Base-by-base conservation (phyloP, 2,113 vertebrate genomes). In the Lophius piscatorius region DNA sequence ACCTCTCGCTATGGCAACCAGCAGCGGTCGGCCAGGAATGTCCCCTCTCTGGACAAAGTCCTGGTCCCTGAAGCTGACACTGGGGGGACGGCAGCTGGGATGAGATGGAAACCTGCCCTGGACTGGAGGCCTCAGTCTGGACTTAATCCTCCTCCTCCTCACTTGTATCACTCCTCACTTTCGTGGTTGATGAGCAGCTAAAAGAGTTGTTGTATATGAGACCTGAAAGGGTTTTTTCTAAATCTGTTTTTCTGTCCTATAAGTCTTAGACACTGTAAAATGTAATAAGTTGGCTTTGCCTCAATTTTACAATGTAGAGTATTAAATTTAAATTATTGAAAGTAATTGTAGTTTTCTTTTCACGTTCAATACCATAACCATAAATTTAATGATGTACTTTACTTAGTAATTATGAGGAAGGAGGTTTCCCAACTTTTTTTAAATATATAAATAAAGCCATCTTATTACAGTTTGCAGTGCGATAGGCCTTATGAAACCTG, bases 1-100 rank as follows among this genome's bases (percentile, higher is more conserved):
- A 90, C 90, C 89, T 91, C 92, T 96, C 92, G 84, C 95, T 95
- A 96, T 96, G 94, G 94, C 94, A 97, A 97, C 95, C 93, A 92
- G 88, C 93, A 91, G 90, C 89, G 81, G 90, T 78, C 67, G 77
- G 89, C 89, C 92, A 97, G 95, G 96, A 96, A 96, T 95, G 94
- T 93, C 91, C 93, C 92, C 92, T 93, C 91, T 90, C 91, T 90
- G 94, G 94, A 95, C 94, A 95, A 95, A 94, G 92, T 94, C 89
- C 91, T 87, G 87, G 80, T 92, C 91, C 92, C 92, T 85, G 83
- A 89, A 85, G 84, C 86, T 85, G 84, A 83, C 78, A 82, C 79
- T 21, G 52, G 70, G 75, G 70, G 80, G 74, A 72, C 63, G 75
- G 73, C 89, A 91, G 88, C 88, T 90, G 88, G 82, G 80, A 72